phyloP scores from a whole-genome alignment of 1,140 invertebrate genomes.

The Drosophila erecta region DNA sequence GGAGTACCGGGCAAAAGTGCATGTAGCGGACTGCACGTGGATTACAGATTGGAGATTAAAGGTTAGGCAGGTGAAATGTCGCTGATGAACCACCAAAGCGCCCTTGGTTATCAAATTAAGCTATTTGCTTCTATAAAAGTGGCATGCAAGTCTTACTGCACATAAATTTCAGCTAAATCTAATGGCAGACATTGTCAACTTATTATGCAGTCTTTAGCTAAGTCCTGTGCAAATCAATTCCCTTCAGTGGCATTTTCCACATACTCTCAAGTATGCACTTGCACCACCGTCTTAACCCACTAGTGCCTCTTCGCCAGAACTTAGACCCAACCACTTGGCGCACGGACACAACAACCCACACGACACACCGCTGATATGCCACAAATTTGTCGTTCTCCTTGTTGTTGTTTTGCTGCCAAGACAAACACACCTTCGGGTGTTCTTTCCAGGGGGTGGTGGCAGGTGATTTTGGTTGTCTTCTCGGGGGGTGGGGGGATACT shows the following conservation, averaged over 20 bases:
- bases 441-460: constrained; percentile 17
- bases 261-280: constrained; percentile 37
- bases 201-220: constrained; percentile 25
- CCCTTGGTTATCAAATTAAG: too few relatives aligned
- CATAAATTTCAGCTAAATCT: not conserved
- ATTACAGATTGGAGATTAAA: not conserved
- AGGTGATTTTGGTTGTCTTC: not conserved
- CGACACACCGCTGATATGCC: constrained; percentile 80
- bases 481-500: not conserved
- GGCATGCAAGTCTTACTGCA: too few relatives aligned
- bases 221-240: constrained; percentile 72
- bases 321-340: constrained; percentile 7
- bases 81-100: too few relatives aligned
- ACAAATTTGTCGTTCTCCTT: constrained; percentile 74
- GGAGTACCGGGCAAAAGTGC: constrained; percentile 5
- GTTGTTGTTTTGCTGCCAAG: constrained; percentile 63
- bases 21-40: constrained; percentile 1
- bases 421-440: constrained; percentile 79
- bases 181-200: not conserved
- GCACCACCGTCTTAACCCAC: constrained; percentile 32
- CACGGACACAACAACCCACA: constrained; percentile 61
- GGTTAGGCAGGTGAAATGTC: constrained; percentile 9
- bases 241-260: constrained; percentile 70
- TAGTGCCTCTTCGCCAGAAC: not conserved
- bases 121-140: too few relatives aligned